These are phyloP conservation scores for Ischnus inquisitorius DNA, from an alignment of 2,888 invertebrate species.

Conservation along the genomic window DNA sequence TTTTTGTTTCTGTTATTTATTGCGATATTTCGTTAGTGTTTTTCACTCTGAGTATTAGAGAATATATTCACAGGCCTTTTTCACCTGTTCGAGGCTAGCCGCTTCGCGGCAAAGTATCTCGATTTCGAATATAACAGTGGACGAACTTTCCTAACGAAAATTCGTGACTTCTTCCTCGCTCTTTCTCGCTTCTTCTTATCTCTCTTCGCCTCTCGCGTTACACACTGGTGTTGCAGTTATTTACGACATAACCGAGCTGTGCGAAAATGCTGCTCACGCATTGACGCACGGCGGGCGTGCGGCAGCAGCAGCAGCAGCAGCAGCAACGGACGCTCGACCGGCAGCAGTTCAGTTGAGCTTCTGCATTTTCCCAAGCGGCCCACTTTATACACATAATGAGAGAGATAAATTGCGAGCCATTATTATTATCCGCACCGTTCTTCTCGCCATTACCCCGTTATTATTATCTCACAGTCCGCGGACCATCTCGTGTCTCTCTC, in stretches of 20 bases:
- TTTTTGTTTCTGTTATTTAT: too few relatives aligned
- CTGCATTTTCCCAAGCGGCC: constrained; percentile 70
- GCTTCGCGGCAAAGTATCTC: background rate
- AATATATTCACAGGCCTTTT: background rate
- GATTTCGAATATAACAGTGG: constrained; percentile 52
- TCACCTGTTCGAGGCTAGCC: constrained; percentile 7
- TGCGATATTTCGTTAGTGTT: background rate
- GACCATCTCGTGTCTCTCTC: constrained; percentile 49
- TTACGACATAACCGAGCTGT: constrained; percentile 63
- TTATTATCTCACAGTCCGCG: constrained; percentile 65
- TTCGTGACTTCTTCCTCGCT: constrained; percentile 54
- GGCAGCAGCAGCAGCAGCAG: constrained; percentile 32
- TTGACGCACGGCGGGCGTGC: constrained; percentile 68
- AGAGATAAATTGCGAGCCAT: constrained; percentile 73
- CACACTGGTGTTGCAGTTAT: constrained; percentile 65
- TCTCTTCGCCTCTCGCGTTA: constrained; percentile 28
- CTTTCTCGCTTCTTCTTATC: constrained; percentile 59
- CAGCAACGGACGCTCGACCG: constrained; percentile 7
- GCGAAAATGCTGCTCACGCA: constrained; percentile 63
- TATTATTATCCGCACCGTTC: constrained; percentile 72
- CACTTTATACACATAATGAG: constrained; percentile 73
- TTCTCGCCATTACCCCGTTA: constrained; percentile 72
- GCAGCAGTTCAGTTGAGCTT: constrained; percentile 40
- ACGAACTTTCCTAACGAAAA: constrained; percentile 43
- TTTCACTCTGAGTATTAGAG: background rate